These are phyloP conservation scores for Oncorhynchus gorbuscha DNA, from an alignment of 2,113 vertebrate species.

Conservation along the genomic window DNA sequence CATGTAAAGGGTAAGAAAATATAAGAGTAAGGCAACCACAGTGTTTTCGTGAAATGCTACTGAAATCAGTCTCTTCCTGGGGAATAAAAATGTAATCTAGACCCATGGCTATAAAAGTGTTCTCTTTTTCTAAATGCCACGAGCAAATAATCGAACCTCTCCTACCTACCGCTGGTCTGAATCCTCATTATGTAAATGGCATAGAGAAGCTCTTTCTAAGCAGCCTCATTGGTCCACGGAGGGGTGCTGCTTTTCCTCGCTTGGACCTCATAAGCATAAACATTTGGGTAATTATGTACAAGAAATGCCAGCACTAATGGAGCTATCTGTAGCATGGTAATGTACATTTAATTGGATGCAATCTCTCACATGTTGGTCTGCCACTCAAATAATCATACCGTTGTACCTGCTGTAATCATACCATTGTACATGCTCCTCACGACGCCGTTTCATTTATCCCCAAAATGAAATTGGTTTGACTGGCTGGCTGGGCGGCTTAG, in stretches of 20 bases:
- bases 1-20: too few relatives aligned
- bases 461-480: background rate
- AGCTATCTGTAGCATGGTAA: conserved; percentile 22
- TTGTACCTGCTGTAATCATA: conserved; percentile 21
- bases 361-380: conserved; percentile 20
- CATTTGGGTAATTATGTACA: conserved; percentile 35
- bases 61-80: background rate
- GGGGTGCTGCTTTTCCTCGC: conserved; percentile 27
- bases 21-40: too few relatives aligned
- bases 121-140: conserved; percentile 39
- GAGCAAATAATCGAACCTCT: conserved; percentile 8
- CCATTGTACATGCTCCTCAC: background rate
- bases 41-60: background rate
- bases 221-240: conserved; percentile 37
- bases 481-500: too few relatives aligned
- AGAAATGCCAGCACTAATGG: conserved; percentile 29
- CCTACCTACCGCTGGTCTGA: conserved; percentile 1
- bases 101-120: background rate
- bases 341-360: conserved; percentile 42
- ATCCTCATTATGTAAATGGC: conserved; percentile 44
- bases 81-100: background rate
- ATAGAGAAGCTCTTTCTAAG: conserved; percentile 15
- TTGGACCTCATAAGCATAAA: conserved; percentile 35
- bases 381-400: conserved; percentile 36
- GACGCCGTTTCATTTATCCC: background rate